Percentiles rank a stretch among this genome's conserved stretches.
These are phyloP conservation scores for Trachymyrmex septentrionalis DNA, from an alignment of 1,140 invertebrate genomes.

Conservation along the genomic window DNA sequence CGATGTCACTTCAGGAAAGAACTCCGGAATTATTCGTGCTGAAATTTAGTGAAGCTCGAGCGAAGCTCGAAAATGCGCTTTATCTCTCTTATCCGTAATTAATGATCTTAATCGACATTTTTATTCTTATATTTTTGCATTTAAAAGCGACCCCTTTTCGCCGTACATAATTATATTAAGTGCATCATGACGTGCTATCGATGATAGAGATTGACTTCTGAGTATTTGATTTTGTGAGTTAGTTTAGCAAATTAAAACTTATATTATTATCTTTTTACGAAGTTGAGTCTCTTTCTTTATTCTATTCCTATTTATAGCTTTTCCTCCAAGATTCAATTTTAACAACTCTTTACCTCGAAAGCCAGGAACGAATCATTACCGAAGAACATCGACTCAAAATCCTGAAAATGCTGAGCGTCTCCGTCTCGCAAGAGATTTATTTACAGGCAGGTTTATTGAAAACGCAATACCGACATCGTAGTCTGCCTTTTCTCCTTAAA, in stretches of 20 bases:
- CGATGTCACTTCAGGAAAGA: background rate
- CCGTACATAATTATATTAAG: background rate
- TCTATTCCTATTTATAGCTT: background rate
- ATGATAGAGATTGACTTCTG: background rate
- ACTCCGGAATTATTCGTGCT: background rate
- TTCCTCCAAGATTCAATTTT: background rate
- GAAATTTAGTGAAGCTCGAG: background rate
- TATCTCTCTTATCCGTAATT: background rate
- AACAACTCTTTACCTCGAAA: background rate
- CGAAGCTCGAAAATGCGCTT: background rate
- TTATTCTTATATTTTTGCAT: background rate
- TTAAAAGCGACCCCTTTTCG: background rate
- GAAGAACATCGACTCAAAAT: background rate
- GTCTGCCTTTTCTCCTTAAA: conserved; percentile 21
- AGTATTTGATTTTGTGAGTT: background rate
- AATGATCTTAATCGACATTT: conserved; percentile 34
- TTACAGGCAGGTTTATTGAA: conserved; percentile 46
- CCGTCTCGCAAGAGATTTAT: conserved; percentile 36
- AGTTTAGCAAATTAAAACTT: conserved; percentile 24
- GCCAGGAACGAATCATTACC: background rate
- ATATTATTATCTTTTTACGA: background rate
- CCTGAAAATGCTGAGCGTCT: background rate
- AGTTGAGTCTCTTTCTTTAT: background rate
- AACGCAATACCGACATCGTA: conserved; percentile 34
- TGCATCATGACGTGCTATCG: background rate